These are phyloP conservation scores for Reticulitermes lucifugus DNA, from an alignment of 2,888 invertebrate species.

Conservation along the genomic window DNA sequence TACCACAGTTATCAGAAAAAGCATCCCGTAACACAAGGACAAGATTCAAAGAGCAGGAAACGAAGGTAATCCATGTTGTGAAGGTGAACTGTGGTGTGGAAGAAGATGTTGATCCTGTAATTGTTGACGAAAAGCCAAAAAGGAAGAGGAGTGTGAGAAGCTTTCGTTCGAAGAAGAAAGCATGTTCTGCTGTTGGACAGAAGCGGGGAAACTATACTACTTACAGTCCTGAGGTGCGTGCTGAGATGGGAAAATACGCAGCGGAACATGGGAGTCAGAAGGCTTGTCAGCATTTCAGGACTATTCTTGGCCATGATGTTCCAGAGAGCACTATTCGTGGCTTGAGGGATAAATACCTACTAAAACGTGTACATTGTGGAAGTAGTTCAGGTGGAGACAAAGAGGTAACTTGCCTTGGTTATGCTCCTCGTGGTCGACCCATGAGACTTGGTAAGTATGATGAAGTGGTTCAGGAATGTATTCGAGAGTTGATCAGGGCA, in stretches of 20 bases:
- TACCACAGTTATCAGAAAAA: neutral
- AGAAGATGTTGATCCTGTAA: neutral
- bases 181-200: conserved; percentile 25
- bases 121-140: conserved; percentile 11
- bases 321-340: conserved; percentile 58
- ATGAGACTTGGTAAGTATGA: conserved; percentile 58
- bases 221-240: conserved; percentile 57
- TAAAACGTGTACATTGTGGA: conserved; percentile 47
- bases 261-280: conserved; percentile 57
- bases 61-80: conserved; percentile 35
- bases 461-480: conserved; percentile 57
- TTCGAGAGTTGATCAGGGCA: conserved; percentile 56
- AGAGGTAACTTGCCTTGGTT: conserved; percentile 56
- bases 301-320: conserved; percentile 55
- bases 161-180: neutral
- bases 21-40: neutral
- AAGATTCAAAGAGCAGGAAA: conserved; percentile 5
- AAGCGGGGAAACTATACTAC: conserved; percentile 56
- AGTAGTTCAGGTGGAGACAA: conserved; percentile 39
- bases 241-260: conserved; percentile 57
- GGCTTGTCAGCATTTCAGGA: conserved; percentile 56
- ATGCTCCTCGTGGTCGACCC: conserved; percentile 57
- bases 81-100: conserved; percentile 23
- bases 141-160: neutral
- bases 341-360: conserved; percentile 57